Percentiles rank a stretch among this genome's conserved stretches.
Evolutionary conservation across 2,888 invertebrate genomes (phyloP).

Genomic region (Drosophila multiciliata): DNA sequence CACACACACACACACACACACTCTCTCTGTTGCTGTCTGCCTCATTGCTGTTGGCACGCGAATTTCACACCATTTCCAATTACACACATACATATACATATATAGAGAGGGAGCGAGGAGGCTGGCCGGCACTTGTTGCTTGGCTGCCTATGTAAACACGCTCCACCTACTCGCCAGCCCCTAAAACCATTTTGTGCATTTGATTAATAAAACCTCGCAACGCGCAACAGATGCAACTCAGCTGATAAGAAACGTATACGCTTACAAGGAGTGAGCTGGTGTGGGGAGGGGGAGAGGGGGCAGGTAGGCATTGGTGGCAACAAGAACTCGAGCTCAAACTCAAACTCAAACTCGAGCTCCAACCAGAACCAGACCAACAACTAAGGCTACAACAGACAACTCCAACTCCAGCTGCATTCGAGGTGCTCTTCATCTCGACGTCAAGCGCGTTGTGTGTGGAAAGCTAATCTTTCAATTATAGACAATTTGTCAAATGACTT

Average conservation of each 20-base stretch:
- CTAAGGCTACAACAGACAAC: conserved; percentile 6
- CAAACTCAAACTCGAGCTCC: conserved; percentile 24
- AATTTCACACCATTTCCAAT: conserved; percentile 80
- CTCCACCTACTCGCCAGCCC: conserved; percentile 79
- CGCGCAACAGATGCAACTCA: conserved; percentile 73
- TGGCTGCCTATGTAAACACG: conserved; percentile 73
- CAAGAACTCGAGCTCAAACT: conserved; percentile 18
- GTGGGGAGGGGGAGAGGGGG: neutral
- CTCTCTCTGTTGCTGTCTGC: conserved; percentile 14
- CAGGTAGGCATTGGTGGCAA: conserved; percentile 10
- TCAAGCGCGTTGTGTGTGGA: conserved; percentile 76
- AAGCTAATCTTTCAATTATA: conserved; percentile 85
- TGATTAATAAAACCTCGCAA: conserved; percentile 84
- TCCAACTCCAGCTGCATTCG: conserved; percentile 27
- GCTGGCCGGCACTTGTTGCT: conserved; percentile 63
- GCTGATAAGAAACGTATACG: conserved; percentile 73
- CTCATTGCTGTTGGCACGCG: conserved; percentile 65
- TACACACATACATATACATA: conserved; percentile 35
- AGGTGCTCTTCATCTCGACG: conserved; percentile 69
- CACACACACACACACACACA: conserved; percentile 6
- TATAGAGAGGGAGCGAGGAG: conserved; percentile 13
- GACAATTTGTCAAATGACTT: conserved; percentile 85
- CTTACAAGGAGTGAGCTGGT: conserved; percentile 21
- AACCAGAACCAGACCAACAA: conserved; percentile 13
- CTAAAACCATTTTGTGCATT: conserved; percentile 80